These are phyloP conservation scores for Trochalopteron elliotii DNA, from an alignment of 2,113 vertebrate species.

Conservation along the genomic window DNA sequence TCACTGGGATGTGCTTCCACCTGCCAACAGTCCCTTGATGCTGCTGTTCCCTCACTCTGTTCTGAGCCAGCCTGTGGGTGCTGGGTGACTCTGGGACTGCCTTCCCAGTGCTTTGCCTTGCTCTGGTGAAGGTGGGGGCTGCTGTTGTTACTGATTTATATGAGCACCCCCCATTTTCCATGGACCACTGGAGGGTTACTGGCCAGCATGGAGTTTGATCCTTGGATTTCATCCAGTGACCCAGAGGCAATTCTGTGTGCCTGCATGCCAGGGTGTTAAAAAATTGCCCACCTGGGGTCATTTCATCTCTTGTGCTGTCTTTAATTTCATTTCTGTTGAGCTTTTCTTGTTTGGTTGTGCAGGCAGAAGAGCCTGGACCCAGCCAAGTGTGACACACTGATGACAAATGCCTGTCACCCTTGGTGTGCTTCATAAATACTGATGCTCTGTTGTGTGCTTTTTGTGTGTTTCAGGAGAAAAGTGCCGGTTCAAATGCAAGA, in stretches of 20 bases:
- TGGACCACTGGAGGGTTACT: accelerated
- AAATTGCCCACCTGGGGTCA: background rate
- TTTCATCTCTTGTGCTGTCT: background rate
- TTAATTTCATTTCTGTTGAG: background rate
- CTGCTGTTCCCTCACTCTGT: background rate
- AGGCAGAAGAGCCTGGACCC: background rate
- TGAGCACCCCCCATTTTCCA: background rate
- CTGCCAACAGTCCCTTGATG: background rate
- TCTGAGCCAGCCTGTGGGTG: background rate
- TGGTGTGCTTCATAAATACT: background rate
- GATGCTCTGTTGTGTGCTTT: background rate
- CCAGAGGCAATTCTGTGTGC: background rate
- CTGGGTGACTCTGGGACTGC: background rate
- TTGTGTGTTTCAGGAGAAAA: constrained; percentile 82
- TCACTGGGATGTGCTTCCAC: background rate
- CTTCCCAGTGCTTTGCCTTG: background rate
- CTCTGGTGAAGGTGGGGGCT: background rate
- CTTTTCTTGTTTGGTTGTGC: background rate
- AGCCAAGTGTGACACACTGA: background rate
- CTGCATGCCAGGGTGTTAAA: background rate
- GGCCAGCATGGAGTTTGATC: accelerated
- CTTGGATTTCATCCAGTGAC: background rate
- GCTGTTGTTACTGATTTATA: accelerated
- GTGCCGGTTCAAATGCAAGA: constrained; percentile 77
- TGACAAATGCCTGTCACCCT: background rate